Percentiles rank a stretch among this genome's conserved stretches.
Evolutionary conservation across 2,888 invertebrate genomes (phyloP).

Genomic region (Bellardia pandia): DNA sequence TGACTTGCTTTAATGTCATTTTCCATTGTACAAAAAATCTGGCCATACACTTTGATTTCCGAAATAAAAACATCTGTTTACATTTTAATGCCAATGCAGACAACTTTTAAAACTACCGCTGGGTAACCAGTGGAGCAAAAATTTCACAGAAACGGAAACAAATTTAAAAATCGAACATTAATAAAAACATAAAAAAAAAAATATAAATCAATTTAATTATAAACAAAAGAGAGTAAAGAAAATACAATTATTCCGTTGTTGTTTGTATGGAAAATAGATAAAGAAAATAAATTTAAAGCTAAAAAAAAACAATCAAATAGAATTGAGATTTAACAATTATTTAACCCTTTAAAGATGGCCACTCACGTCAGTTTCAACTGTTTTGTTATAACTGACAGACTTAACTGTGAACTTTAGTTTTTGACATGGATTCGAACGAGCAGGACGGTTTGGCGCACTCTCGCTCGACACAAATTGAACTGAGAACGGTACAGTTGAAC

Average conservation of each 20-base stretch:
- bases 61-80: constrained; percentile 15
- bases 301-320: not conserved
- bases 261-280: constrained; percentile 28
- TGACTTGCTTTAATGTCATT: too few species aligned
- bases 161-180: not conserved
- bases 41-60: not conserved
- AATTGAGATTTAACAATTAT: not conserved
- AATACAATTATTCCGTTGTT: not conserved
- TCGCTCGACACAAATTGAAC: too few species aligned
- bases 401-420: too few species aligned
- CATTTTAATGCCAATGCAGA: not conserved
- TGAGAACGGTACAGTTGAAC: too few species aligned
- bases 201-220: constrained; percentile 38
- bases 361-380: too few species aligned
- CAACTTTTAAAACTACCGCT: constrained; percentile 28
- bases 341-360: not conserved
- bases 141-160: not conserved
- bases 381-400: too few species aligned
- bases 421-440: too few species aligned
- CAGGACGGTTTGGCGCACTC: too few species aligned
- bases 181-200: not conserved
- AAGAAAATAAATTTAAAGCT: constrained; percentile 6
- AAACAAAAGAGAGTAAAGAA: constrained; percentile 30
- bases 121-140: not conserved
- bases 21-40: too few species aligned